These are phyloP conservation scores for Alloscopus bannaensis DNA, from an alignment of 2,888 invertebrate genomes.

Conservation along the genomic window DNA sequence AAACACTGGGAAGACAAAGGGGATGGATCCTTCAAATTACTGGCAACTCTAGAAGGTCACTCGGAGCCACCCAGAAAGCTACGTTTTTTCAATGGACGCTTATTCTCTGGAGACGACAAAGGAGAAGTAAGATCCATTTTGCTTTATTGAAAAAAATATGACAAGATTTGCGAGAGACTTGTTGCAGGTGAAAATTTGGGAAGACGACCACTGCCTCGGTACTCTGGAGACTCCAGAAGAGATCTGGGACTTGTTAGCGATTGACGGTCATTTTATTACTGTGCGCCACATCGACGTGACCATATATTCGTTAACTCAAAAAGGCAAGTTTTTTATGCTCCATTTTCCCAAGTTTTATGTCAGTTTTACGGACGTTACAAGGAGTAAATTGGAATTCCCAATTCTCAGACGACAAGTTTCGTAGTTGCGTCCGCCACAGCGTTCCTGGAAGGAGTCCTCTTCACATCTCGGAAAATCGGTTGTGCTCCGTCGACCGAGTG, in stretches of 20 bases:
- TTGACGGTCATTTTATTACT: slow-evolving; percentile 79
- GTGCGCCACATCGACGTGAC: slow-evolving; percentile 81
- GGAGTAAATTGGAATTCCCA: background rate
- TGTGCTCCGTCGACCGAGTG: slow-evolving; percentile 78
- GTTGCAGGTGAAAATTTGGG: slow-evolving; percentile 78
- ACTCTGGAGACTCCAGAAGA: slow-evolving; percentile 80
- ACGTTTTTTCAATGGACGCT: slow-evolving; percentile 74
- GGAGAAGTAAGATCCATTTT: slow-evolving; percentile 79
- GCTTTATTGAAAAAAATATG: background rate
- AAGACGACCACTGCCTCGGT: slow-evolving; percentile 78
- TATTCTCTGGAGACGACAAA: slow-evolving; percentile 81
- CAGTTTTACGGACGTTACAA: background rate
- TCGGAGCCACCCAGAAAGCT: slow-evolving; percentile 74
- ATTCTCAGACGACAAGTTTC: slow-evolving; percentile 49
- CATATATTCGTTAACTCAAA: slow-evolving; percentile 80
- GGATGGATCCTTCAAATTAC: slow-evolving; percentile 36
- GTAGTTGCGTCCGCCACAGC: slow-evolving; percentile 71
- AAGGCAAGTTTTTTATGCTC: slow-evolving; percentile 70
- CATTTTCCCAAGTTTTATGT: too few relatives aligned
- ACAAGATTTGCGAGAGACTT: background rate
- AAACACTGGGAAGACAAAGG: slow-evolving; percentile 58
- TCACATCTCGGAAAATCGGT: slow-evolving; percentile 76
- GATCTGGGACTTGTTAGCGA: slow-evolving; percentile 80
- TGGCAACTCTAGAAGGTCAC: slow-evolving; percentile 63
- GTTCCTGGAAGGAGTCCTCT: slow-evolving; percentile 78